Conservation (phyloP, 2,797 vertebrate species). For the Trichosurus vulpecula region DNA sequence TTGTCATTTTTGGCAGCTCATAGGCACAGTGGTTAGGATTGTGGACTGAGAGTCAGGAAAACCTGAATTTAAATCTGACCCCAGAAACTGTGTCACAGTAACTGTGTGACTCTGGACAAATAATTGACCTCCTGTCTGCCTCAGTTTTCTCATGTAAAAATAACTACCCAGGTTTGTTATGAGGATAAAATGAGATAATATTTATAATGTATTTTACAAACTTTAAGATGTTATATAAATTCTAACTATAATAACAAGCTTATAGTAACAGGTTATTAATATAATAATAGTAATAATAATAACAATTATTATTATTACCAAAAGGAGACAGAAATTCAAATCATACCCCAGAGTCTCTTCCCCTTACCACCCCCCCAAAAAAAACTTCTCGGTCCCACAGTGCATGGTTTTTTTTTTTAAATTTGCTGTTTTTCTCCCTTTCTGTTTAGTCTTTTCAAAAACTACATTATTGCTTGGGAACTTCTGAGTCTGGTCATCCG, state of each 20-base stretch:
- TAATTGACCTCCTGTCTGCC: not conserved
- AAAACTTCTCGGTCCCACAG: not conserved
- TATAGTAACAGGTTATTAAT: not conserved
- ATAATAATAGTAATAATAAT: not conserved
- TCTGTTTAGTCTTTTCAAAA: not conserved
- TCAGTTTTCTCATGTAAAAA: not conserved
- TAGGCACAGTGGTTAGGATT: not conserved
- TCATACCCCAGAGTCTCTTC: not conserved
- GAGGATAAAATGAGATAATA: not conserved
- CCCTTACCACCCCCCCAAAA: accelerated
- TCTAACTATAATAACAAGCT: not conserved
- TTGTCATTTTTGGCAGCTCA: not conserved
- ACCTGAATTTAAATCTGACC: not conserved
- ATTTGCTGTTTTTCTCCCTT: not conserved
- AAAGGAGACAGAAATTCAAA: not conserved
- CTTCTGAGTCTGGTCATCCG: constrained; percentile 2
- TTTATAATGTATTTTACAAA: not conserved
- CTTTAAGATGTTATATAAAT: not conserved
- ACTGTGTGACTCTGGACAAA: not conserved
- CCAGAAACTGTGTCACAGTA: not conserved
- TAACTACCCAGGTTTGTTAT: not conserved
- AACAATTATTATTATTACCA: not conserved
- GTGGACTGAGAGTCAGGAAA: not conserved
- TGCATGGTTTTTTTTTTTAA: not conserved
- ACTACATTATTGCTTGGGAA: constrained; percentile 6